Percentiles rank a stretch among this genome's conserved stretches.
These are phyloP conservation scores for Podarcis raffonei DNA, from an alignment of 2,113 vertebrate species.

Conservation along the genomic window DNA sequence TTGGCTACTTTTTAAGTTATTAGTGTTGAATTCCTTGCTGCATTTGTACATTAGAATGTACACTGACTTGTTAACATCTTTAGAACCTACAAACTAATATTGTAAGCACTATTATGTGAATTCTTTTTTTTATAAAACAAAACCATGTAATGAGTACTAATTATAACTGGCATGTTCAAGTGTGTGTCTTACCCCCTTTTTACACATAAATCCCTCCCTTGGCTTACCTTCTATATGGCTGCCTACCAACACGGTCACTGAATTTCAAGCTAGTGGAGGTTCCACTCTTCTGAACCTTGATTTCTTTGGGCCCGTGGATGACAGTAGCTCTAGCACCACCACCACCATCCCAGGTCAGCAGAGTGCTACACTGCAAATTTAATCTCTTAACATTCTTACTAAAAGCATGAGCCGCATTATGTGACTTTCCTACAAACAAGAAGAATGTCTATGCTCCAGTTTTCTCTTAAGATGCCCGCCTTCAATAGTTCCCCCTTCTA, in stretches of 20 bases:
- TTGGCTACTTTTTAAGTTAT: slow-evolving; percentile 70
- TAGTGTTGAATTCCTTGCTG: slow-evolving; percentile 75
- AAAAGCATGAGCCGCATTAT: slow-evolving; percentile 81
- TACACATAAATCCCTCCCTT: slow-evolving; percentile 84
- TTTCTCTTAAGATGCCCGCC: slow-evolving; percentile 63
- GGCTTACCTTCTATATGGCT: slow-evolving; percentile 86
- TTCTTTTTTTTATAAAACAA: slow-evolving; percentile 63
- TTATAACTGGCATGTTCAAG: slow-evolving; percentile 89
- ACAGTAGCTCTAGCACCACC: slow-evolving; percentile 91
- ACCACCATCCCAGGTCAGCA: slow-evolving; percentile 98
- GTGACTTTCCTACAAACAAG: slow-evolving; percentile 88
- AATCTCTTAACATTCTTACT: slow-evolving; percentile 65
- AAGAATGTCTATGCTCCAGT: slow-evolving; percentile 49
- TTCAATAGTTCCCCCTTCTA: slow-evolving; percentile 60
- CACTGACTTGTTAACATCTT: slow-evolving; percentile 78
- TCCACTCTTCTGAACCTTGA: slow-evolving; percentile 99
- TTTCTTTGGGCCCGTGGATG: slow-evolving; percentile 99
- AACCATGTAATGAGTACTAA: slow-evolving; percentile 80
- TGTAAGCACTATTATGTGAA: slow-evolving; percentile 81
- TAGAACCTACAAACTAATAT: slow-evolving; percentile 79
- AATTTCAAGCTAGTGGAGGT: slow-evolving; percentile 95
- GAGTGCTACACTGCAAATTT: slow-evolving; percentile 76
- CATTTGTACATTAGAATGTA: slow-evolving; percentile 77
- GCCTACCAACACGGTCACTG: slow-evolving; percentile 84
- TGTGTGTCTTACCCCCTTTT: slow-evolving; percentile 88